Base-by-base conservation (phyloP, 2,113 vertebrate species). In the Argyrosomus japonicus region DNA sequence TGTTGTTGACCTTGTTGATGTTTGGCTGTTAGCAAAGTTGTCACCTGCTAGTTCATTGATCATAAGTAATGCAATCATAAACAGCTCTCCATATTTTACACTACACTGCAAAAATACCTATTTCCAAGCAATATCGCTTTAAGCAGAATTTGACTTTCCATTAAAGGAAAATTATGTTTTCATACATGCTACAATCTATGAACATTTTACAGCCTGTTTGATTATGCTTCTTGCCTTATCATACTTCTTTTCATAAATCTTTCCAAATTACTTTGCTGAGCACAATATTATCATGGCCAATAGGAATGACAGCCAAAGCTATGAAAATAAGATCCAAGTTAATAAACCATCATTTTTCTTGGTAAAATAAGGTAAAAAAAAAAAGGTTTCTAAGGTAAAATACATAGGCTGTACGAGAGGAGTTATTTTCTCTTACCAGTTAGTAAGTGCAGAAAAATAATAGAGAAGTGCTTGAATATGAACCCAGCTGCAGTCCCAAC, bases 391-490 rank as follows among this genome's bases (percentile, higher is more conserved):
- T 27, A 6, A 0, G 5, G 23, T 25, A 60, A 32, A 32, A 61
- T 19, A 10, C 15, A 32, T 19, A 3, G 15, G 8, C 58, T 36
- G 32, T 36, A 40, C 21, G 21, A 40, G 4, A 11, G 23, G 23
- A 29, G 25, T 25, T n/a, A 2, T 54, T 1, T 32, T 69, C 4
- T 56, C 27, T 21, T 7, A 23, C 9, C 50, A 4, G 48, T 54
- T 6, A n/a, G 43, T n/a, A 1, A 21, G n/a, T 10, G 40, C 11
- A 70, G 25, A 14, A 32, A 57, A 57, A 61, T 1, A 4, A 21
- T 0, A 0, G 1, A 60, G 29, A 1, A 10, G 13, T 61, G 27
- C 17, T 65, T 78, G 40, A 19, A 9, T 27, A 17, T 40, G 17
- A 48, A 14, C 5, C 21, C 25, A 56, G 36, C 60, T 62, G 47